A percentile compares a stretch with the other conserved stretches of the same genome.
These are phyloP conservation scores for Bembecia ichneumoniformis DNA, from an alignment of 2,888 invertebrate species.

Conservation along the genomic window DNA sequence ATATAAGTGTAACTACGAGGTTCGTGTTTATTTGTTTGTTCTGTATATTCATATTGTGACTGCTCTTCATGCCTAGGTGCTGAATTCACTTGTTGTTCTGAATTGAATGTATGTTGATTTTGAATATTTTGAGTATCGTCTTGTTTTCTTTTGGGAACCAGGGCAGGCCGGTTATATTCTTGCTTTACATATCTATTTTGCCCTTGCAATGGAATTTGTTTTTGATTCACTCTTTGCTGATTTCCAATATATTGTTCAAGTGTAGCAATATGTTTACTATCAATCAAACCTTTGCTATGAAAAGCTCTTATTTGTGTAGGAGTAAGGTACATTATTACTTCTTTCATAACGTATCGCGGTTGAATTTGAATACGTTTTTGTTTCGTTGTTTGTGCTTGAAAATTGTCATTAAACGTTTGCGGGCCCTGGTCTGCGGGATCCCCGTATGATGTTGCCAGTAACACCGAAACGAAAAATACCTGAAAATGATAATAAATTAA, in stretches of 20 bases:
- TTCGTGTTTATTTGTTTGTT: conserved; percentile 3
- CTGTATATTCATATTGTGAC: conserved; percentile 4
- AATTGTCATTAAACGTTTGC: conserved; percentile 25
- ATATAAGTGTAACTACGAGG: conserved; percentile 7
- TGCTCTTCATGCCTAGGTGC: not conserved
- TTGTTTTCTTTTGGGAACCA: not conserved
- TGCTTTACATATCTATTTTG: conserved; percentile 2
- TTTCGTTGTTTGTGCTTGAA: not conserved
- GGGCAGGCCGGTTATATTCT: not conserved
- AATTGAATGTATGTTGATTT: not conserved
- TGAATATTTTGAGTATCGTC: not conserved
- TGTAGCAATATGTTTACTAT: conserved; percentile 7
- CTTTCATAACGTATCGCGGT: conserved; percentile 28
- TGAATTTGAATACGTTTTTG: conserved; percentile 2
- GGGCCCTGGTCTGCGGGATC: conserved; percentile 27
- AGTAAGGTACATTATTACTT: conserved; percentile 47
- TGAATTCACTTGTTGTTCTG: not conserved
- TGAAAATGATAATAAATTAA: not conserved
- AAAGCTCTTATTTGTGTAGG: conserved; percentile 43
- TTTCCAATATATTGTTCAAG: not conserved
- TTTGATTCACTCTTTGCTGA: not conserved
- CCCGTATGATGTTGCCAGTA: conserved; percentile 18
- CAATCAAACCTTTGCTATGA: conserved; percentile 22
- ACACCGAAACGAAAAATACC: not conserved
- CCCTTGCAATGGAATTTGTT: not conserved